phyloP scores from a whole-genome alignment of 2,797 vertebrate genomes.

The Gila robusta region DNA sequence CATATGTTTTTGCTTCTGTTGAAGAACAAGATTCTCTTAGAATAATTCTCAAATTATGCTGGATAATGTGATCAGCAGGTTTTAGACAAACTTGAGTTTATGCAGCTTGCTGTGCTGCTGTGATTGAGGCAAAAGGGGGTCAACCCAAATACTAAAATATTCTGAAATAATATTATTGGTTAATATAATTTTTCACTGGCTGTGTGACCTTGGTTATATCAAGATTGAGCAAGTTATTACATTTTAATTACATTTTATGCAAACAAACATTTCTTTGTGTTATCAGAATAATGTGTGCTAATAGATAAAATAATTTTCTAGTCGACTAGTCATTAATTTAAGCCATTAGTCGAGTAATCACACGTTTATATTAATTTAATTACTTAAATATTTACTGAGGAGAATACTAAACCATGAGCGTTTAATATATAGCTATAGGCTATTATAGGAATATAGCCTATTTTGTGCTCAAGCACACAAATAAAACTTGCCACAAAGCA shows the following conservation, averaged over 20 bases:
- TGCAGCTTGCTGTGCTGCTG: neutral
- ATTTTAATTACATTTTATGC: neutral
- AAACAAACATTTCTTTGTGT: neutral
- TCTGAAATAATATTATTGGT: neutral
- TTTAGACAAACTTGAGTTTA: neutral
- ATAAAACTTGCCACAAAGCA: too few species aligned
- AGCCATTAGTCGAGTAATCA: too few species aligned
- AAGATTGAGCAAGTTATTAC: neutral
- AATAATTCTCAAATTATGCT: neutral
- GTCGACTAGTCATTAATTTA: too few species aligned
- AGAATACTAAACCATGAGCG: too few species aligned
- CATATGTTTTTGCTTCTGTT: neutral
- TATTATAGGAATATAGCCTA: too few species aligned
- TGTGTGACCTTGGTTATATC: neutral
- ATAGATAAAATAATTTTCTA: too few species aligned
- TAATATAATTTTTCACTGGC: neutral
- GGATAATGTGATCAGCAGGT: neutral
- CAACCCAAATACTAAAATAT: neutral
- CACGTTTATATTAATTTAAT: too few species aligned
- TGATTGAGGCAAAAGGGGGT: neutral
- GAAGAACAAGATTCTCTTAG: neutral
- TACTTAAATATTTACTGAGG: too few species aligned
- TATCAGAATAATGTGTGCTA: neutral
- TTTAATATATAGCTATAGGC: too few species aligned
- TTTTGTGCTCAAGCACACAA: too few species aligned